phyloP scores from a whole-genome alignment of 2,797 vertebrate species.

The Adrianichthys oophorus region DNA sequence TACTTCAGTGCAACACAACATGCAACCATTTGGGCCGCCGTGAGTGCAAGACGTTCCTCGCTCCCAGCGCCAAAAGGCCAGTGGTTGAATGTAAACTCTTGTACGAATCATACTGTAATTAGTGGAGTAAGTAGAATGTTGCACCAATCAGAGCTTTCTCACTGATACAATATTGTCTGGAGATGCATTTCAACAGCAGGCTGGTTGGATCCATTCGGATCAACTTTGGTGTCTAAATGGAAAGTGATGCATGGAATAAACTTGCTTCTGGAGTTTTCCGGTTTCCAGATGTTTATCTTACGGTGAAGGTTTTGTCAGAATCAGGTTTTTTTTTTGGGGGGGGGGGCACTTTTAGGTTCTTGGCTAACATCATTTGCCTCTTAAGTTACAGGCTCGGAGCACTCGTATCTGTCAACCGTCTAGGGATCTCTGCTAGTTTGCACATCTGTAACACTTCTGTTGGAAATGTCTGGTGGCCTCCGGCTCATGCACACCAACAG shows the following conservation, averaged over 20 bases:
- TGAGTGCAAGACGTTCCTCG: conserved; percentile 51
- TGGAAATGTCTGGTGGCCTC: conserved; percentile 40
- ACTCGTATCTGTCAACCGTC: conserved; percentile 28
- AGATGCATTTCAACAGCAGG: conserved; percentile 16
- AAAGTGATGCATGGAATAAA: conserved; percentile 26
- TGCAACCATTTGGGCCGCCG: conserved; percentile 9
- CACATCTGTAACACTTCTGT: conserved; percentile 65
- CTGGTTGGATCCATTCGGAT: conserved; percentile 17
- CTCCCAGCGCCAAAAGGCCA: conserved; percentile 50
- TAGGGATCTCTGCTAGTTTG: conserved; percentile 52
- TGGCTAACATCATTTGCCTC: conserved; percentile 10
- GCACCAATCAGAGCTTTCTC: conserved; percentile 8
- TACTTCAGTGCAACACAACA: conserved; percentile 29
- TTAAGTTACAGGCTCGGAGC: conserved; percentile 15
- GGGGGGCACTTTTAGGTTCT: conserved; percentile 9
- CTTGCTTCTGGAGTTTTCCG: conserved; percentile 6
- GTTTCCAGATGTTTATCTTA: conserved; percentile 7
- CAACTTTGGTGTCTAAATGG: conserved; percentile 13
- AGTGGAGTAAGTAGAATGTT: conserved; percentile 24
- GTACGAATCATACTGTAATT: conserved; percentile 36
- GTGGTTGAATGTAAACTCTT: conserved; percentile 64
- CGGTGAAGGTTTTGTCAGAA: conserved; percentile 3
- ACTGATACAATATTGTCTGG: conserved; percentile 9
- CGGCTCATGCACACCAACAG: conserved; percentile 19
- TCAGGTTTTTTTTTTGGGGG: background rate